These are phyloP conservation scores for Alviniconcha strummeri DNA, from an alignment of 2,888 invertebrate genomes.

Conservation along the genomic window DNA sequence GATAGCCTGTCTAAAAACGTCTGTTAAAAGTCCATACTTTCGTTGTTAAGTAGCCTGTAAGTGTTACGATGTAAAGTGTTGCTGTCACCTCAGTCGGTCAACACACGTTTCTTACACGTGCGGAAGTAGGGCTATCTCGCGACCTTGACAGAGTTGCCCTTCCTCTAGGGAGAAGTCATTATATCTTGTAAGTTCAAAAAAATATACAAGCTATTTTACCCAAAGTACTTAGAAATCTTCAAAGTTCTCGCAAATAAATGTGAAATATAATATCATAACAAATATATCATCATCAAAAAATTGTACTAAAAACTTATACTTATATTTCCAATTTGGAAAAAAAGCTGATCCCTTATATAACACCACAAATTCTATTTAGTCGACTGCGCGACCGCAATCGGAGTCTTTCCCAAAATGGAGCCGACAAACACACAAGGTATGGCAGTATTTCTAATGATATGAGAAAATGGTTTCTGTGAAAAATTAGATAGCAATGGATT, in stretches of 20 bases:
- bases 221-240: neutral
- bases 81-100: neutral
- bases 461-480: too few species aligned
- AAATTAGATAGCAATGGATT: too few species aligned
- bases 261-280: neutral
- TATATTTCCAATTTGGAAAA: neutral
- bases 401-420: constrained; percentile 20
- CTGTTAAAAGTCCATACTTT: too few species aligned
- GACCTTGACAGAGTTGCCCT: neutral
- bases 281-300: neutral
- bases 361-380: neutral
- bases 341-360: constrained; percentile 2
- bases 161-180: neutral
- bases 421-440: neutral
- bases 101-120: constrained; percentile 11
- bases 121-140: neutral
- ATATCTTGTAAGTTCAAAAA: neutral
- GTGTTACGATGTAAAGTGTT: neutral
- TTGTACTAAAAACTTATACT: neutral
- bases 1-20: too few species aligned
- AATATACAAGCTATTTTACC: too few species aligned
- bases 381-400: neutral
- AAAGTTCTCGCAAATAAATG: neutral
- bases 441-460: neutral
- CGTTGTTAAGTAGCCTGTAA: too few species aligned